Base-by-base conservation (phyloP, 64 coral and sea anemone genomes). In the Pocillopora damicornis region DNA sequence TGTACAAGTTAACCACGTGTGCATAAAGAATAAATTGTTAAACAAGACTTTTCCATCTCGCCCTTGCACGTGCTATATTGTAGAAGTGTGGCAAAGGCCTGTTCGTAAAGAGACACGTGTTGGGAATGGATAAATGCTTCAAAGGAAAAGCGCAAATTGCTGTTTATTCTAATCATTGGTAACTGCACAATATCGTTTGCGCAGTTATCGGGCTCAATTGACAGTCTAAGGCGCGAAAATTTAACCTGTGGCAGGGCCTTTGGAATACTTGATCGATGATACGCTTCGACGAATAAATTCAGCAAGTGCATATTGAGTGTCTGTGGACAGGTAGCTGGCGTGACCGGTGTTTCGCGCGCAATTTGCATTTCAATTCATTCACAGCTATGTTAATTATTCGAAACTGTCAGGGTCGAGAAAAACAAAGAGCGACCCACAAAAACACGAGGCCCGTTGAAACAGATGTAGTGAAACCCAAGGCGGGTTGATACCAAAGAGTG, bases 321-420 rank as follows among this genome's bases (percentile, higher is more conserved):
- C 20, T 35, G 5, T 0, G 11, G 36, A 58, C 63, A 73, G 36
- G 64, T 57, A 15, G n/a, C 22, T 85, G 20, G 38, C 81, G 63
- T 85, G 81, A 85, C 81, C 37, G 81, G 64, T 85, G 64, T 51
- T 85, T 85, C 65, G 81, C 81, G 81, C 81, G 66, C 81, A 25
- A 85, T 85, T 85, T 51, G 81, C 81, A 85, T 85, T 85, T 85
- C 16, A 37, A 85, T 85, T 85, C 81, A 85, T 72, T 30, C 38
- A 68, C 18, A 23, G 37, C 13, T 42, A 38, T 73, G 81, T 85
- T 85, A 73, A 85, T 85, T 85, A 85, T 85, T 85, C 65, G 37
- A 4, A 58, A 37, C 81, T 85, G 81, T 85, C 81, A 85, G 81
- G 64, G 63, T 67, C 60, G 10, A n/a, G 62, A 69, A 83, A 60